Conservation (phyloP, 2,113 vertebrate genomes). For the Channa argus region DNA sequence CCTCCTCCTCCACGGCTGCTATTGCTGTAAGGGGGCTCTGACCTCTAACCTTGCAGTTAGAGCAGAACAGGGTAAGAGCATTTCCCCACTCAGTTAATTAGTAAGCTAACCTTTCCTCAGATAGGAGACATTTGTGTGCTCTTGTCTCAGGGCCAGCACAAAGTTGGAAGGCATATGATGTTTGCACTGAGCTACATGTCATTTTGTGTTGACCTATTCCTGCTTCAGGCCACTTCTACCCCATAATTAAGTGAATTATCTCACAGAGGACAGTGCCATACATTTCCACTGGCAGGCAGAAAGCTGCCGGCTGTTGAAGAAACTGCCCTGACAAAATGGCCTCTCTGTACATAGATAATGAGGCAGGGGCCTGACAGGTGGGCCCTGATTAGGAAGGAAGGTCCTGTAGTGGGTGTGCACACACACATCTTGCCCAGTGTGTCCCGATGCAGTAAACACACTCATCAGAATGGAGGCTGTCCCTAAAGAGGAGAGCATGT, state of each 20-base stretch:
- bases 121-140: constrained; percentile 51
- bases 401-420: constrained; percentile 79
- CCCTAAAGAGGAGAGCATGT: constrained; percentile 96
- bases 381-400: constrained; percentile 91
- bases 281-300: constrained; percentile 88
- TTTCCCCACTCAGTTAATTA: constrained; percentile 61
- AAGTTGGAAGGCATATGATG: constrained; percentile 30
- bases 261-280: constrained; percentile 88
- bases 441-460: constrained; percentile 93
- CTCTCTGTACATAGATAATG: constrained; percentile 93
- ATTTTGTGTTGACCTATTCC: constrained; percentile 65
- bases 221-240: constrained; percentile 68
- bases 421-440: constrained; percentile 55
- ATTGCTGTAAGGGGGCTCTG: constrained; percentile 6
- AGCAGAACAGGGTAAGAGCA: constrained; percentile 31
- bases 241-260: constrained; percentile 98
- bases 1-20: neutral
- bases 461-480: constrained; percentile 91
- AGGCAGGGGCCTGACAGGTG: constrained; percentile 94
- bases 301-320: constrained; percentile 82
- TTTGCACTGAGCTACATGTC: constrained; percentile 45
- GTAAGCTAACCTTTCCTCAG: constrained; percentile 58
- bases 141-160: constrained; percentile 23
- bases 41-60: constrained; percentile 59
- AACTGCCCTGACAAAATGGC: constrained; percentile 93